These are phyloP conservation scores for Charaxes varanes DNA, from an alignment of 1,140 invertebrate species.

Conservation along the genomic window DNA sequence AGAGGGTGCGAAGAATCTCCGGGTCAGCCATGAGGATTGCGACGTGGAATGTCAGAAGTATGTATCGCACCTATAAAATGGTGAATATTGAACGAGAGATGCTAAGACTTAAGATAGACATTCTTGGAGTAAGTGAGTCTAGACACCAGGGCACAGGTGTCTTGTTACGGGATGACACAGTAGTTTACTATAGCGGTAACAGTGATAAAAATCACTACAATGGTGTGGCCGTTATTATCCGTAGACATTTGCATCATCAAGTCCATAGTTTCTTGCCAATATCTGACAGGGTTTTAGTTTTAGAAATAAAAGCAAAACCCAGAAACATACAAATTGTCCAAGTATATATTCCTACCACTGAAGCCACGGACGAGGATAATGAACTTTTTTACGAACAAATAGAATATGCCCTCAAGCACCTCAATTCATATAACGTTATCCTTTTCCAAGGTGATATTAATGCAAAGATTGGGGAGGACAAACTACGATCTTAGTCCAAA, in stretches of 20 bases:
- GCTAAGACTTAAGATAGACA: not conserved
- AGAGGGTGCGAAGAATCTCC: slow-evolving; percentile 2
- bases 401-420: slow-evolving; percentile 6
- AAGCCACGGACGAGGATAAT: slow-evolving; percentile 5
- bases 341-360: slow-evolving; percentile 8
- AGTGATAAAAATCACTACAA: slow-evolving; percentile 3
- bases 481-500: too few relatives aligned
- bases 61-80: not conserved
- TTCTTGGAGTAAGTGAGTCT: not conserved
- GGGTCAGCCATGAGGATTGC: slow-evolving; percentile 11
- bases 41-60: slow-evolving; percentile 6
- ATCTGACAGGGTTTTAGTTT: slow-evolving; percentile 10
- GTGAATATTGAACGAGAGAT: not conserved
- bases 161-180: not conserved
- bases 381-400: slow-evolving; percentile 9
- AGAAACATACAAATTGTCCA: slow-evolving; percentile 11
- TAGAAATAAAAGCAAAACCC: slow-evolving; percentile 8
- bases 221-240: not conserved
- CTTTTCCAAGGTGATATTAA: slow-evolving; percentile 8
- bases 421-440: slow-evolving; percentile 7
- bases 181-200: slow-evolving; percentile 5
- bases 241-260: not conserved
- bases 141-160: slow-evolving; percentile 4
- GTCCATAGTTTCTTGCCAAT: slow-evolving; percentile 11
- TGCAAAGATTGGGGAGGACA: slow-evolving; percentile 11